Percentiles rank a stretch among this genome's conserved stretches.
phyloP scores from a whole-genome alignment of 2,113 vertebrate genomes.

The Trogon surrucura region DNA sequence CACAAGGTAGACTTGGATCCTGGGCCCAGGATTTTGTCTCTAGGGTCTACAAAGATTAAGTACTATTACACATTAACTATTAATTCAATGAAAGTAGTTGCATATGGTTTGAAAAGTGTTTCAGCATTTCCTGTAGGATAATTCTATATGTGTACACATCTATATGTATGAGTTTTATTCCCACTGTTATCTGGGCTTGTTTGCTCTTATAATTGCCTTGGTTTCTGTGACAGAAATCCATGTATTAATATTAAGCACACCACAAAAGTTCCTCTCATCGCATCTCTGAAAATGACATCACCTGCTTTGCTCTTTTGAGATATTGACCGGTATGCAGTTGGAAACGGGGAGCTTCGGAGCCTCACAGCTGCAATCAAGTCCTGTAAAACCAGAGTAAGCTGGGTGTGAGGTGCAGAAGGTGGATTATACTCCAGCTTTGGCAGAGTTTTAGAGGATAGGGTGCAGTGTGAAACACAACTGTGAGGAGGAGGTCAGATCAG shows the following conservation, averaged over 20 bases:
- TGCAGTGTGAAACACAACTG: background rate
- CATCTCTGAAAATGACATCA: background rate
- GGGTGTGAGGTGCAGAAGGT: no score
- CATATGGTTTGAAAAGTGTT: background rate
- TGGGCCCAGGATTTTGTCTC: background rate
- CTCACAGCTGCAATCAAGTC: background rate
- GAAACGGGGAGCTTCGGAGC: background rate
- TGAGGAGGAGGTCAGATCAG: background rate
- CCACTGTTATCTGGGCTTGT: background rate
- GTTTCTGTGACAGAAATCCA: background rate
- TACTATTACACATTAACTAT: background rate
- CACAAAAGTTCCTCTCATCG: background rate
- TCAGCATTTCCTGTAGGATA: background rate
- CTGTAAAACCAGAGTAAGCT: background rate
- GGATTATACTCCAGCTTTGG: background rate
- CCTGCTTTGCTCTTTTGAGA: background rate
- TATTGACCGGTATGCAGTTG: background rate
- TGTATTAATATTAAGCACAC: background rate
- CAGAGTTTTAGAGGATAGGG: background rate
- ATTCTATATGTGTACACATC: no score
- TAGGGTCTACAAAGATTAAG: background rate
- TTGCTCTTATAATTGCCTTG: background rate
- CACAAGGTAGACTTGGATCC: background rate
- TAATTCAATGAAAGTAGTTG: background rate
- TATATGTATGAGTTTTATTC: background rate